phyloP scores from a whole-genome alignment of 2,797 vertebrate genomes.

The Hyperoplus lanceolatus region DNA sequence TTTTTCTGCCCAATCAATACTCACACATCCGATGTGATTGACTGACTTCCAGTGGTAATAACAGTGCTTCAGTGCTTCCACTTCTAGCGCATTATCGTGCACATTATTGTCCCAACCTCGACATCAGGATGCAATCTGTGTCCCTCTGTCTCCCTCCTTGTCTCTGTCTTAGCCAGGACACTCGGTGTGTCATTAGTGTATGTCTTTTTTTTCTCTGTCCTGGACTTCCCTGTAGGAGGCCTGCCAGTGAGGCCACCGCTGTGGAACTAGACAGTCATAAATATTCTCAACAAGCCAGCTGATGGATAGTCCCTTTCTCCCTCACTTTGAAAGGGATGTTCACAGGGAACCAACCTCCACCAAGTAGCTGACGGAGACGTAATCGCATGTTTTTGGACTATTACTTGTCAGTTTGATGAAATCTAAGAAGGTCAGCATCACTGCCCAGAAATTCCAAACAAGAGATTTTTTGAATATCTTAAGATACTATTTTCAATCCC shows the following conservation, averaged over 20 bases:
- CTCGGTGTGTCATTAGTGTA: conserved; percentile 59
- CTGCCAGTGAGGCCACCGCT: conserved; percentile 70
- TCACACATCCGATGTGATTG: not conserved
- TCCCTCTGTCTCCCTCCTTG: conserved; percentile 40
- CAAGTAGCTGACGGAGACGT: conserved; percentile 61
- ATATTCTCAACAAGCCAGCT: conserved; percentile 80
- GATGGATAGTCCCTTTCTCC: conserved; percentile 75
- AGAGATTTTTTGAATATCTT: conserved; percentile 34
- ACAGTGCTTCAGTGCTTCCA: conserved; percentile 7
- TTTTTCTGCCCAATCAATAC: conserved; percentile 7
- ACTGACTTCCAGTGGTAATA: not conserved
- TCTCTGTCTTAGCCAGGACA: conserved; percentile 56
- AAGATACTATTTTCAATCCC: conserved; percentile 21
- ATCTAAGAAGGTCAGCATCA: conserved; percentile 48
- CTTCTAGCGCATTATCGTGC: conserved; percentile 7
- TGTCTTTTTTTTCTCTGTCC: conserved; percentile 39
- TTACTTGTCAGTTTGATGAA: conserved; percentile 47
- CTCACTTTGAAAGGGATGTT: conserved; percentile 72
- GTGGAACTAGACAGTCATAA: conserved; percentile 78
- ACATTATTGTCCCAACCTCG: conserved; percentile 16
- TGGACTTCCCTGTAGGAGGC: conserved; percentile 61
- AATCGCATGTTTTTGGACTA: conserved; percentile 59
- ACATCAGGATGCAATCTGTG: conserved; percentile 46
- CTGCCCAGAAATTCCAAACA: conserved; percentile 46
- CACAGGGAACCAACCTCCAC: conserved; percentile 60